Conservation (phyloP, 2,888 invertebrate genomes). For the Drosophila suboccidentalis region DNA sequence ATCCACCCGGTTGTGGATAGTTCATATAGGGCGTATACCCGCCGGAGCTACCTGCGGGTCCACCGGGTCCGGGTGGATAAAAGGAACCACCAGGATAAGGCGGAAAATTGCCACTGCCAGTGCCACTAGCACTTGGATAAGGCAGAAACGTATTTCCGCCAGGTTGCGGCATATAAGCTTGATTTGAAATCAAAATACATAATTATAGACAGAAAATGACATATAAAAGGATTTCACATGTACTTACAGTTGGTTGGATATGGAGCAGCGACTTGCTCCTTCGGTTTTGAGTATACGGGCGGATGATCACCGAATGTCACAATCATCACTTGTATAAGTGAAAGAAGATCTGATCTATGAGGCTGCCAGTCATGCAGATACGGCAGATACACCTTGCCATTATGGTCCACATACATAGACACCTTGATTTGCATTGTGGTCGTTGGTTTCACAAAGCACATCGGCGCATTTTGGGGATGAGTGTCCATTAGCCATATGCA, state of each 20-base stretch:
- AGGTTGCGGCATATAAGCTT: conserved; percentile 86
- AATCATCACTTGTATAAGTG: conserved; percentile 96
- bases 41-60: conserved; percentile 71
- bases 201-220: neutral
- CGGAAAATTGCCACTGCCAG: conserved; percentile 84
- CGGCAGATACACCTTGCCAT: conserved; percentile 98
- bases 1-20: conserved; percentile 83
- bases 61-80: conserved; percentile 81
- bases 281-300: conserved; percentile 94
- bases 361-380: conserved; percentile 98
- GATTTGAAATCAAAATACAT: neutral
- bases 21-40: conserved; percentile 87
- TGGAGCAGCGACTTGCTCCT: conserved; percentile 86
- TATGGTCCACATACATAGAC: conserved; percentile 96
- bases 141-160: conserved; percentile 86
- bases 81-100: conserved; percentile 85
- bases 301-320: conserved; percentile 97
- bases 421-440: conserved; percentile 97
- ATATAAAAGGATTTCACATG: neutral
- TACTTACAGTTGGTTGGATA: conserved; percentile 86
- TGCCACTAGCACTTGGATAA: conserved; percentile 86
- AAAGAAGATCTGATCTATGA: conserved; percentile 92
- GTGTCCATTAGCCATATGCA: conserved; percentile 98
- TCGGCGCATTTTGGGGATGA: conserved; percentile 98
- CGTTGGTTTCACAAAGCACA: conserved; percentile 98